Evolutionary conservation across 2,888 invertebrate species (phyloP).

Genomic region (Pseudococcus longispinus): DNA sequence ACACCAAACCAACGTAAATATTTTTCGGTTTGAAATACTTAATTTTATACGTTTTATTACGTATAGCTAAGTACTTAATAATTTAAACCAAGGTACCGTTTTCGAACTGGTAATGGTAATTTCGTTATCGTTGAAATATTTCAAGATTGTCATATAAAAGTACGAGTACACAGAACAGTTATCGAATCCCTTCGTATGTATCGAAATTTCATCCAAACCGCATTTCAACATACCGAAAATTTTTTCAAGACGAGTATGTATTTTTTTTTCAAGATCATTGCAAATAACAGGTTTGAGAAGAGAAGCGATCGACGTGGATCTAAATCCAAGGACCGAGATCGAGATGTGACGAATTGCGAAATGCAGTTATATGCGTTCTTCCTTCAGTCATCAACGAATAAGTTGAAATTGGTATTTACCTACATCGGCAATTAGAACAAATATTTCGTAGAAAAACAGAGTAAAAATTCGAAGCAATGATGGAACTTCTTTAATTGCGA

Average conservation of each 20-base stretch:
- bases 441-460: too few species aligned
- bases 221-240: background rate
- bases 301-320: background rate
- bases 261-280: constrained; percentile 1
- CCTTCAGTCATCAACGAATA: too few species aligned
- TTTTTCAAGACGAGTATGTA: background rate
- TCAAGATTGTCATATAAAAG: background rate
- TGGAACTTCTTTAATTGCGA: too few species aligned
- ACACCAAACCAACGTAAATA: background rate
- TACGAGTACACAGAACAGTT: background rate
- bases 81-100: background rate
- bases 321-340: background rate
- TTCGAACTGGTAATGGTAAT: background rate
- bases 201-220: background rate
- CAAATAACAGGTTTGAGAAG: background rate
- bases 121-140: background rate
- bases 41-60: background rate
- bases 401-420: too few species aligned
- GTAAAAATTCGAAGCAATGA: too few species aligned
- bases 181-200: background rate
- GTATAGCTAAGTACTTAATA: background rate
- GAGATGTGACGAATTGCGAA: background rate
- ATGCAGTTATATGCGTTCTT: too few species aligned
- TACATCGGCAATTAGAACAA: too few species aligned
- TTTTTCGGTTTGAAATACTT: background rate